Base-by-base conservation (phyloP, 1,140 invertebrate genomes). In the Oryctes rhinoceros region DNA sequence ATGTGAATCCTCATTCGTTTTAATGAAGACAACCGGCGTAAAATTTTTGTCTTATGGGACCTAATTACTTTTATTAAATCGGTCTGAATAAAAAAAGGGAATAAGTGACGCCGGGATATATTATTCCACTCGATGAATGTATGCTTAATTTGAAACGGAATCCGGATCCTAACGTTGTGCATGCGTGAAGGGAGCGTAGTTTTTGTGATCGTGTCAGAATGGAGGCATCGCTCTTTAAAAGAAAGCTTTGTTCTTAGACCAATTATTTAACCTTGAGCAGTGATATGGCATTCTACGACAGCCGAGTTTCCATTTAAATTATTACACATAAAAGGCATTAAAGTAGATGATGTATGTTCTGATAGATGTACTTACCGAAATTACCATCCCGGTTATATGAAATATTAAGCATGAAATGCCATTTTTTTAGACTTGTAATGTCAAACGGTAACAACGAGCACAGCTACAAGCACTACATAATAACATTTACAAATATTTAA, bases 11-110 rank as follows among this genome's bases (percentile, higher is more conserved):
- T 71, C 65, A 71, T 71, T 71, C 65, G 65, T 71, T 71, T 71
- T 71, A 71, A 71, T 71, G 65, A 71, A 71, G 65, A 71, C 65
- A 71, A 37, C 65, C 65, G 9, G 65, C 65, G 65, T 71, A 71
- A 71, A 71, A 71, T 71, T 71, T 71, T 71, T 71, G 65, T 71
- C 65, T 71, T 71, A 71, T 71, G 65, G 65, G 65, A 71, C 65
- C 65, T 71, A 71, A 71, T 71, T 71, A 71, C 35, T 71, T 71
- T 71, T 71, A 71, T 71, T 71, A 71, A 71, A 71, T 71, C 65
- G 65, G 65, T 35, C 65, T 71, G 65, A 71, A 71, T 71, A 71
- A 71, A 71, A n/a, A 71, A 71, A 24, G 65, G 65, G 37, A 71
- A 71, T 71, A 71, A 71, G 30, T 71, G 65, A 71, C 65, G 37